These are phyloP conservation scores for Conus betulinus DNA, from an alignment of 1,140 invertebrate genomes.

Conservation along the genomic window DNA sequence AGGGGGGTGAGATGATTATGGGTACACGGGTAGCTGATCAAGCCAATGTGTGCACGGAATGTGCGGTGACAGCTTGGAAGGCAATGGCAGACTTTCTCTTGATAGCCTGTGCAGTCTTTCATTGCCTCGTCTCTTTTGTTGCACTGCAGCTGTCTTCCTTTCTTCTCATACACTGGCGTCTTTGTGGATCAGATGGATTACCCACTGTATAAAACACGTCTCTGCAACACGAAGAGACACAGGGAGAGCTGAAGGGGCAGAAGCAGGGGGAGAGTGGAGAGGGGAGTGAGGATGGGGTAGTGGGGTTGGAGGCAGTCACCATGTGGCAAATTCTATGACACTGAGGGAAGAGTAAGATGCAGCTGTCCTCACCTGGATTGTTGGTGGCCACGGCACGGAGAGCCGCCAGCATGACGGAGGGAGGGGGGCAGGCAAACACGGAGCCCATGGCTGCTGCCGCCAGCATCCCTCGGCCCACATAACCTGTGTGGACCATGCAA, in stretches of 20 bases:
- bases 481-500: slow-evolving; percentile 78
- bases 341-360: too few species aligned
- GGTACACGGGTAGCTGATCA: too few species aligned
- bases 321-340: not conserved
- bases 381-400: slow-evolving; percentile 77
- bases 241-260: too few species aligned
- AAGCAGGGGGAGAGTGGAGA: not conserved
- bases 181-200: too few species aligned
- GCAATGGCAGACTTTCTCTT: too few species aligned
- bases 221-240: not conserved
- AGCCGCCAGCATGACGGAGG: slow-evolving; percentile 82
- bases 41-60: too few species aligned
- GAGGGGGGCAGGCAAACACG: slow-evolving; percentile 86
- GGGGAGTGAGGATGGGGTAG: not conserved
- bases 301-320: not conserved
- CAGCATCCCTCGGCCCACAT: slow-evolving; percentile 86
- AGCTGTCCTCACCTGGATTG: not conserved
- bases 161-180: too few species aligned
- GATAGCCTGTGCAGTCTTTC: too few species aligned
- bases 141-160: too few species aligned
- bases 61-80: too few species aligned
- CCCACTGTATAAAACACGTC: not conserved
- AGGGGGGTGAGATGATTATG: too few species aligned
- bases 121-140: too few species aligned
- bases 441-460: slow-evolving; percentile 85